phyloP scores from a whole-genome alignment of 2,113 vertebrate genomes.

The Lophura nycthemera region DNA sequence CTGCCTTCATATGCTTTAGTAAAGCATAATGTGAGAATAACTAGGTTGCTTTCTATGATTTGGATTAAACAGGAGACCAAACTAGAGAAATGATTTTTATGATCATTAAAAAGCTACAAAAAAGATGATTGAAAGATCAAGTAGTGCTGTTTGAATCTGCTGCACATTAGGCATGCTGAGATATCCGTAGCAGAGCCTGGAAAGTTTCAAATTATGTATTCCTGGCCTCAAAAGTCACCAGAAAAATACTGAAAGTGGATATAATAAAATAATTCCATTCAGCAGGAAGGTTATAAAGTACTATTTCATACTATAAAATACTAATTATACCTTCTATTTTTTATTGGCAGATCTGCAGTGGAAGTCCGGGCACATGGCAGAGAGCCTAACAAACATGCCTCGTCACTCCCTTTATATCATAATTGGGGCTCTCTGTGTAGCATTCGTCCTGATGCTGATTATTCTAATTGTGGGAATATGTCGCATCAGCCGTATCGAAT shows the following conservation, averaged over 20 bases:
- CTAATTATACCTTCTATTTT: not conserved
- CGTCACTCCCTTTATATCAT: constrained; percentile 98
- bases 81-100: not conserved
- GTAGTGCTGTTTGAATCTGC: not conserved
- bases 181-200: not conserved
- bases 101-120: not conserved
- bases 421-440: constrained; percentile 94
- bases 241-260: not conserved
- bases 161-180: not conserved
- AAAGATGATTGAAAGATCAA: not conserved
- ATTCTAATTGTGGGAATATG: constrained; percentile 98
- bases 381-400: constrained; percentile 94
- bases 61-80: not conserved
- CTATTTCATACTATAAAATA: not conserved
- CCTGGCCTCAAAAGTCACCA: not conserved
- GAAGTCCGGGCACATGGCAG: constrained; percentile 92
- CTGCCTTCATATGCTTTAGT: not conserved
- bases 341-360: constrained; percentile 89
- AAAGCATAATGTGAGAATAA: not conserved
- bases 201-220: not conserved
- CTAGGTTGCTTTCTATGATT: not conserved
- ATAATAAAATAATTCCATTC: not conserved
- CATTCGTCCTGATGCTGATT: constrained; percentile 97
- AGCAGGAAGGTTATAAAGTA: not conserved
- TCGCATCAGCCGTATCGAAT: constrained; percentile 98